phyloP scores from a whole-genome alignment of 2,888 invertebrate species.

The Macrophya annulata region DNA sequence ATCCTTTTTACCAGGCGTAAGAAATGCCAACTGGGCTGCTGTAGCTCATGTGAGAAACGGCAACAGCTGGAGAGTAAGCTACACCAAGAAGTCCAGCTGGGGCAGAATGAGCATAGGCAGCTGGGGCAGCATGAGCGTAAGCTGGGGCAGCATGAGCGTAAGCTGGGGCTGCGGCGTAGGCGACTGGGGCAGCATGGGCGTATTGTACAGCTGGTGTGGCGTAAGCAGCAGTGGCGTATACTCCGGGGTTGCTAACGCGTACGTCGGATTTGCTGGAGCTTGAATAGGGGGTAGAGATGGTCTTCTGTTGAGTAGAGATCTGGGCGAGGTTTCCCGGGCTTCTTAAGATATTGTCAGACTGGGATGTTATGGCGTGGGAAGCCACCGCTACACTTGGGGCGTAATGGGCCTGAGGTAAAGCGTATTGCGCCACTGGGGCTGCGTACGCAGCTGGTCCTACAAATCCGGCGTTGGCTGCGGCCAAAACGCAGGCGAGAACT shows the following conservation, averaged over 20 bases:
- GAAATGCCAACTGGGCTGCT: constrained; percentile 71
- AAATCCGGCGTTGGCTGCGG: constrained; percentile 71
- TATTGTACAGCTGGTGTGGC: constrained; percentile 66
- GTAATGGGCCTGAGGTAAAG: constrained; percentile 58
- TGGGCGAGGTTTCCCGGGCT: constrained; percentile 72
- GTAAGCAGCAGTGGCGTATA: constrained; percentile 60
- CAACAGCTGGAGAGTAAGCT: constrained; percentile 73
- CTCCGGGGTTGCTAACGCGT: constrained; percentile 70
- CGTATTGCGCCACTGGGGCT: constrained; percentile 65
- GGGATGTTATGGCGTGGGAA: constrained; percentile 74
- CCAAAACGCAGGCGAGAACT: constrained; percentile 71
- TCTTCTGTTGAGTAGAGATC: constrained; percentile 71
- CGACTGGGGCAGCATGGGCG: constrained; percentile 68
- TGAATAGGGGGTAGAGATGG: constrained; percentile 74
- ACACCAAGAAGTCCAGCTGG: constrained; percentile 68
- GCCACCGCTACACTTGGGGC: constrained; percentile 44
- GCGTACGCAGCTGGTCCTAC: constrained; percentile 70
- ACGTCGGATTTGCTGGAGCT: constrained; percentile 73
- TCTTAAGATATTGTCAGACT: constrained; percentile 71
- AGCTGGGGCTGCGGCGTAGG: constrained; percentile 55
- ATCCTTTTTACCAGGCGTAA: constrained; percentile 63
- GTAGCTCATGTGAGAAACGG: constrained; percentile 74
- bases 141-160: constrained; percentile 59
- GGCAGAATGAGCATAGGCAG: constrained; percentile 76
- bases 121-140: constrained; percentile 60